Conservation (phyloP, 2,797 vertebrate species). For the Anguilla megastoma region DNA sequence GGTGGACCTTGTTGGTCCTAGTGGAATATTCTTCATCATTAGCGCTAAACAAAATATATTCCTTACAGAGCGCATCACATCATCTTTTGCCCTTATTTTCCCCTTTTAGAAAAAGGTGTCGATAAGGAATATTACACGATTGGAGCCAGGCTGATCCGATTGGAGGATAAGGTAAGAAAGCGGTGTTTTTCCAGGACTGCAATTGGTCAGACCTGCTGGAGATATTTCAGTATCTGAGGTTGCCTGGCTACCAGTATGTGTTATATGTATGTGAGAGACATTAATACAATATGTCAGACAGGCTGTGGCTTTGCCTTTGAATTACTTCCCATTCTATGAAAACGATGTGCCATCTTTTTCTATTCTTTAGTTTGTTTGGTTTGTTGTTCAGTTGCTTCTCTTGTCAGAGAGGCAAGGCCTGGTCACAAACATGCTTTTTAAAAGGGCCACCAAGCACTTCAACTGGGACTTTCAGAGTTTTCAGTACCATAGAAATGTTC, state of each 20-base stretch:
- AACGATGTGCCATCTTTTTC: not conserved
- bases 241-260: not conserved
- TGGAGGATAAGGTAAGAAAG: conserved; percentile 87
- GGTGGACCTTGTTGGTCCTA: no score
- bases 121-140: conserved; percentile 85
- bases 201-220: not conserved
- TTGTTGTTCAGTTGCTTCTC: conserved; percentile 17
- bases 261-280: not conserved
- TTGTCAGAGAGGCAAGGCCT: not conserved
- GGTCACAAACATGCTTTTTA: not conserved
- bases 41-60: no score
- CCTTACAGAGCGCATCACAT: not conserved
- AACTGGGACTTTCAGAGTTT: not conserved
- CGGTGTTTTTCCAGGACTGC: not conserved
- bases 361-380: conserved; percentile 1
- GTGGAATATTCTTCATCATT: no score
- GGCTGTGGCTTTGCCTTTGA: not conserved
- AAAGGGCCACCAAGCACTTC: no score
- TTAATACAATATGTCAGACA: not conserved
- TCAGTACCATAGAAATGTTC: not conserved
- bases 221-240: not conserved
- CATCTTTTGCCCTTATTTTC: not conserved
- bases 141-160: conserved; percentile 83
- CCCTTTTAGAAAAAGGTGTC: conserved; percentile 79
- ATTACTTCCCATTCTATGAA: not conserved